phyloP scores from a whole-genome alignment of 2,113 vertebrate species.

The Glaucomys volans region DNA sequence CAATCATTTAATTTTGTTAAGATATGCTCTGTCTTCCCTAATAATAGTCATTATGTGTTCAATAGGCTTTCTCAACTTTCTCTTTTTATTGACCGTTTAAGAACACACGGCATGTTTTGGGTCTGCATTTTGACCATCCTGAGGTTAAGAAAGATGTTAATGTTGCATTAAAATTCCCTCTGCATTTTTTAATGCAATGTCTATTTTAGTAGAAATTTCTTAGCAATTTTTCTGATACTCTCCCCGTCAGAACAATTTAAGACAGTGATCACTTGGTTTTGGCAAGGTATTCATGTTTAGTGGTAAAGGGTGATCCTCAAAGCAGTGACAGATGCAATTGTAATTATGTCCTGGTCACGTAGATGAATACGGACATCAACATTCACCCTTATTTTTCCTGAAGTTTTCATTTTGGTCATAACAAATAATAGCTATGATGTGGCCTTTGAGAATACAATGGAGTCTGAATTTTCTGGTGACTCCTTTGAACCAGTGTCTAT shows the following conservation, averaged over 20 bases:
- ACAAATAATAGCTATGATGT: constrained; percentile 72
- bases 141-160: background rate
- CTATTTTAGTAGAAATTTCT: background rate
- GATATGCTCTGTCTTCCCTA: background rate
- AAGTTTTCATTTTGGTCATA: constrained; percentile 92
- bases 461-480: constrained; percentile 75
- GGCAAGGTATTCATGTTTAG: background rate
- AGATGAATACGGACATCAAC: constrained; percentile 88
- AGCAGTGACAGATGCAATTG: background rate
- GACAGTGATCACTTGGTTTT: background rate
- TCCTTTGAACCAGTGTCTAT: constrained; percentile 88
- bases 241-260: background rate
- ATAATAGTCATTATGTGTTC: background rate
- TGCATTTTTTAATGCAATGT: background rate
- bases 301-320: background rate
- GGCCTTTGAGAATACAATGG: constrained; percentile 81
- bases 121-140: background rate
- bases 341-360: background rate
- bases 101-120: background rate
- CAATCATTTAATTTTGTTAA: background rate
- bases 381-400: constrained; percentile 91
- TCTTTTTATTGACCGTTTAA: background rate
- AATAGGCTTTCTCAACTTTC: background rate
- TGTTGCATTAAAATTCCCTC: background rate
- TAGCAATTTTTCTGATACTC: background rate